These are phyloP conservation scores for Myodes glareolus DNA, from an alignment of 2,113 vertebrate species.

Conservation along the genomic window DNA sequence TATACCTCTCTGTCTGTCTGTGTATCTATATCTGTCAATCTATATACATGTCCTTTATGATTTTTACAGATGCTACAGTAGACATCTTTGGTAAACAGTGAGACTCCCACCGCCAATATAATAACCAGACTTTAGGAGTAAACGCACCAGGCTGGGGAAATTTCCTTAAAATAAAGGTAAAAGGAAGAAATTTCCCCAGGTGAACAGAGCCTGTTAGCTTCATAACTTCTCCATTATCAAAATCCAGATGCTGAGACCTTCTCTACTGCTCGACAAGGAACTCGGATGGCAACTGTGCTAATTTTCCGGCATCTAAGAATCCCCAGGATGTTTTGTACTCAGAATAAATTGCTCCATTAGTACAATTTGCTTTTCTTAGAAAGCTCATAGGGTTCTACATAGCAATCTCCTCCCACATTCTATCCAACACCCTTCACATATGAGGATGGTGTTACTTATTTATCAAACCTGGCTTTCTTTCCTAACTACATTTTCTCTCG, in stretches of 20 bases:
- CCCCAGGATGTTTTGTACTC: conserved; percentile 8
- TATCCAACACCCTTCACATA: neutral
- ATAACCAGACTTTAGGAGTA: neutral
- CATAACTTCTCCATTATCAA: neutral
- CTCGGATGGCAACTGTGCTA: neutral
- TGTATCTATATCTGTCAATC: neutral
- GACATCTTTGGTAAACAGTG: neutral
- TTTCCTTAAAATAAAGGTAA: neutral
- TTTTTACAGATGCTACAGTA: neutral
- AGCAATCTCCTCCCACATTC: neutral
- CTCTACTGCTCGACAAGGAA: neutral
- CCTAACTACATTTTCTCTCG: neutral
- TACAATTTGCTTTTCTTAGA: conserved; percentile 54
- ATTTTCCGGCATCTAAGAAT: conserved; percentile 1
- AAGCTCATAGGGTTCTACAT: conserved; percentile 30
- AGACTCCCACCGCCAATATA: neutral
- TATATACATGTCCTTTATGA: neutral
- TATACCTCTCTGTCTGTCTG: neutral
- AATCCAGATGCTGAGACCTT: neutral
- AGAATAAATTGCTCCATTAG: conserved; percentile 22
- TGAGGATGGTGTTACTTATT: conserved; percentile 19
- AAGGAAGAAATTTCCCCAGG: neutral
- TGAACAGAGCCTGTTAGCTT: neutral
- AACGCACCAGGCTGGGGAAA: neutral
- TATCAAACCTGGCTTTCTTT: conserved; percentile 18